Evolutionary conservation across 1,140 invertebrate species (phyloP), one percentile per base, ranked within the genome.

Genomic region (Paralvinella palmiformis): DNA sequence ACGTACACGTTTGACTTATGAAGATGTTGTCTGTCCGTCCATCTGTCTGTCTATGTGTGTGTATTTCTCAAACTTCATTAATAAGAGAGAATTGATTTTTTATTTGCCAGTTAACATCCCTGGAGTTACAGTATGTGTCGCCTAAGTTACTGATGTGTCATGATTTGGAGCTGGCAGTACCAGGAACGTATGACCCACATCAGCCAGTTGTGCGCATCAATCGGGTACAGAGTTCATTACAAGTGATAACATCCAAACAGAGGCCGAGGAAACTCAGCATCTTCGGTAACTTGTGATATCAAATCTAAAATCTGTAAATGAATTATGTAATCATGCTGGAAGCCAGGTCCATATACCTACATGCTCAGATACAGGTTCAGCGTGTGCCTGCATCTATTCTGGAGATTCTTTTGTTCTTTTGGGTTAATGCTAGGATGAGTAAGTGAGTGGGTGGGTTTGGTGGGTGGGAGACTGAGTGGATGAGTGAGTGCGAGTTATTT

Each of bases 211-310:
- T 98, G 37, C 84, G 89, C 65, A 99, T 99, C 60, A 86, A 88
- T 4, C 85, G 89, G 70, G 92, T 98, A 71, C 89, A 96, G 72
- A 90, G 80, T 59, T 81, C 82, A 52, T 71, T 87, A n/a, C 85
- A 94, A 82, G 95, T 99, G 20, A 98, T 99, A 55, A 96, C 92
- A 3, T 97, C 94, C 0, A 99, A 99, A 81, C 97, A 99, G 79
- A 82, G 95, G 33, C 96, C 96, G 0, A 86, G 96, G 59, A 98
- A 98, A 71, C 85, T 99, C 0, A 90, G 89, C 68, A 96, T 99
- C 65, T 89, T 86, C 82, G 90, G 90, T 87, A 67, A 68, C 71
- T n/a, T n/a, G n/a, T n/a, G n/a, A n/a, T n/a, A n/a, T n/a, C n/a
- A n/a, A n/a, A n/a, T n/a, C n/a, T n/a, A n/a, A n/a, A n/a, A n/a